Conservation (phyloP, 2,888 invertebrate genomes). For the Trachelus iudaicus region DNA sequence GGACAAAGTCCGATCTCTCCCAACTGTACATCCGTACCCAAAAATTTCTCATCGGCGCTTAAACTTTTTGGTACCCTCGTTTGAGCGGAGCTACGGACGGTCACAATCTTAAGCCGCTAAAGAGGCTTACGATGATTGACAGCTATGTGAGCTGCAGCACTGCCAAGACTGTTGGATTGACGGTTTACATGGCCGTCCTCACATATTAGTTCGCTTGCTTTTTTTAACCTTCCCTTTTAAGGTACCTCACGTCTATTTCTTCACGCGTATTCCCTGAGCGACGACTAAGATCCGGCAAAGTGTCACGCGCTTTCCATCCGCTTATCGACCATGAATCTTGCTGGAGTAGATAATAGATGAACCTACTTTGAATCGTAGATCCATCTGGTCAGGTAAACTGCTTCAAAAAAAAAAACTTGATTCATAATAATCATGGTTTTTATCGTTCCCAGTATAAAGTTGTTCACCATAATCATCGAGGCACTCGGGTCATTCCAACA, state of each 20-base stretch:
- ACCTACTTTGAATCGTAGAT: background rate
- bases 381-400: background rate
- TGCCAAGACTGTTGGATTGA: slow-evolving; percentile 37
- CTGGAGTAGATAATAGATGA: background rate
- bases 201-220: slow-evolving; percentile 32
- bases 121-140: slow-evolving; percentile 45
- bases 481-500: background rate
- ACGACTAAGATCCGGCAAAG: background rate
- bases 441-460: background rate
- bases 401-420: background rate
- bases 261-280: slow-evolving; percentile 1
- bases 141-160: slow-evolving; percentile 25
- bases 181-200: slow-evolving; percentile 42
- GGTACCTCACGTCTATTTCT: background rate
- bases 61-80: background rate
- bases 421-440: background rate
- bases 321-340: background rate
- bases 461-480: background rate
- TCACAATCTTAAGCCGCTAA: slow-evolving; percentile 8
- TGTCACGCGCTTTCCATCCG: background rate
- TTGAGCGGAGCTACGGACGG: background rate
- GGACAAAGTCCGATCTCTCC: background rate
- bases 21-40: background rate
- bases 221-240: background rate
- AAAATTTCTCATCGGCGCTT: background rate